Evolutionary conservation across 2,797 vertebrate genomes (phyloP).

Genomic region (Sebastes jordani): DNA sequence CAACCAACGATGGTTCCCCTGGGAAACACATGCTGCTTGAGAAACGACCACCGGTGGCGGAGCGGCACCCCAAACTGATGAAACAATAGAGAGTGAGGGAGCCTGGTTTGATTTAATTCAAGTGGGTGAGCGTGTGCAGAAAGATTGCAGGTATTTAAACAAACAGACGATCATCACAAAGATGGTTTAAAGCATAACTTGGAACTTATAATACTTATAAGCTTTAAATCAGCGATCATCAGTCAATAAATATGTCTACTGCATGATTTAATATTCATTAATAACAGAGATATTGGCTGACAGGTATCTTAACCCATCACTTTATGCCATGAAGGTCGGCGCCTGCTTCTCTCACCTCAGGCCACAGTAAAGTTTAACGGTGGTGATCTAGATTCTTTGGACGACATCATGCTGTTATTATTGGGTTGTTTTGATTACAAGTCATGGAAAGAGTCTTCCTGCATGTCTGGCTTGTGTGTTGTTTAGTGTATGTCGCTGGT

Average conservation of each 20-base stretch:
- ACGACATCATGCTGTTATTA: conserved; percentile 50
- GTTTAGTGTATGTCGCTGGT: not conserved
- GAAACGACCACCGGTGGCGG: conserved; percentile 23
- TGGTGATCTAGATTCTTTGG: conserved; percentile 33
- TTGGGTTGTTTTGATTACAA: conserved; percentile 61
- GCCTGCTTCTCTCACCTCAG: conserved; percentile 52
- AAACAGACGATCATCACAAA: not conserved
- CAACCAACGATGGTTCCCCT: conserved; percentile 14
- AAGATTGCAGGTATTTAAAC: not conserved
- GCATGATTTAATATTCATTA: not conserved
- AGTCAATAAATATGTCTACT: not conserved
- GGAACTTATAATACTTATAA: not conserved
- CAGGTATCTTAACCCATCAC: conserved; percentile 29
- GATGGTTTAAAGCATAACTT: not conserved
- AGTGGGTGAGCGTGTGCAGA: not conserved
- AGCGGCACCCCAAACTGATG: conserved; percentile 16
- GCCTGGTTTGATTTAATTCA: not conserved
- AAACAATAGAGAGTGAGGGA: not conserved
- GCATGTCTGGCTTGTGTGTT: conserved; percentile 13
- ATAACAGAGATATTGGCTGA: conserved; percentile 5
- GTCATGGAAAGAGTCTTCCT: conserved; percentile 21
- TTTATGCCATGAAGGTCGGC: conserved; percentile 3
- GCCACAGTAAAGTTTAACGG: conserved; percentile 19
- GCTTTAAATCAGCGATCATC: not conserved
- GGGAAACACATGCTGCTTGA: conserved; percentile 23